Evolutionary conservation across 2,113 vertebrate genomes (phyloP).

Genomic region (Trinectes maculatus): DNA sequence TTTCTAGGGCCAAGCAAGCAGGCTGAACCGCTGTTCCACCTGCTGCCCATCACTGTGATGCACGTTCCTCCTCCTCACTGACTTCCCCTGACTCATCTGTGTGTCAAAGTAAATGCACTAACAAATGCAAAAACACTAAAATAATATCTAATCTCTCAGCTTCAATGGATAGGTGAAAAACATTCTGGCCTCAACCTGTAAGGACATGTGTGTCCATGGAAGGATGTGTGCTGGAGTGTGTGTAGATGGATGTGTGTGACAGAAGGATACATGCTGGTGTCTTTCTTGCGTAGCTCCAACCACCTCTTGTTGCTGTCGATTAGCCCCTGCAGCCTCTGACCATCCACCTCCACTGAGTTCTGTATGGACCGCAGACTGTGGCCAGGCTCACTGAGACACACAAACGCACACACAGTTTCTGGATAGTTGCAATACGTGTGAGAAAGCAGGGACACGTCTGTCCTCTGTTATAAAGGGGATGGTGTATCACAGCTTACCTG

Average conservation of each 20-base stretch:
- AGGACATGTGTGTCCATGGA: background rate
- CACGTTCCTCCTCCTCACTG: too few relatives aligned
- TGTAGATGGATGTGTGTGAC: background rate
- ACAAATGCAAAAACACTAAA: too few relatives aligned
- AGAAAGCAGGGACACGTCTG: background rate
- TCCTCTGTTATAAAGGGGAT: background rate
- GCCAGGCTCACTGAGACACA: slow-evolving; percentile 79
- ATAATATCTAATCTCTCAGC: too few relatives aligned
- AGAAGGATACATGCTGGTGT: slow-evolving; percentile 91
- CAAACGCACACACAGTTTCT: slow-evolving; percentile 13
- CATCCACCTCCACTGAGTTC: slow-evolving; percentile 58
- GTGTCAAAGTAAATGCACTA: too few relatives aligned
- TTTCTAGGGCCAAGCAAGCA: too few relatives aligned
- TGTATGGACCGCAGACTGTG: slow-evolving; percentile 65
- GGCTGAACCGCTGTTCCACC: too few relatives aligned
- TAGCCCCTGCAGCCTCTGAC: slow-evolving; percentile 80
- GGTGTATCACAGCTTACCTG: slow-evolving; percentile 55
- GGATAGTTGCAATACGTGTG: background rate
- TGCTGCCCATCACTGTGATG: too few relatives aligned
- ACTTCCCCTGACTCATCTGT: too few relatives aligned
- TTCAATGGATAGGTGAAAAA: too few relatives aligned
- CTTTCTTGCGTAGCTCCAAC: slow-evolving; percentile 86
- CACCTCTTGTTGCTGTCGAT: slow-evolving; percentile 89
- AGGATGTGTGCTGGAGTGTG: background rate
- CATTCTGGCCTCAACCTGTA: too few relatives aligned